Conservation (phyloP, 2,888 invertebrate species). For the Merodon equestris region DNA sequence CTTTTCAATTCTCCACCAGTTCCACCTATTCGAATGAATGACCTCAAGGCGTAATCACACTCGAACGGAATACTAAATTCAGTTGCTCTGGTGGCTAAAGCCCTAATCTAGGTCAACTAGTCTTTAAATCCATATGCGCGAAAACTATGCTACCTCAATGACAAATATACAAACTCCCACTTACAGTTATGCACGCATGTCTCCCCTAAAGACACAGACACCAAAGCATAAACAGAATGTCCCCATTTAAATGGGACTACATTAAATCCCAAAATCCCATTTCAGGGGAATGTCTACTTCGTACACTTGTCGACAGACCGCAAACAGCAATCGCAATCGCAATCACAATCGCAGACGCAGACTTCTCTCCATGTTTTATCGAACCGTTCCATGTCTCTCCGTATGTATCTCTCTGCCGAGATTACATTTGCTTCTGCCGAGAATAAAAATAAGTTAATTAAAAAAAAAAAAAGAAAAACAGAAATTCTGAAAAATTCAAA, state of each 20-base stretch:
- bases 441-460: conserved; percentile 65
- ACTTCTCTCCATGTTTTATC: conserved; percentile 2
- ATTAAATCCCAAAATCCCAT: conserved; percentile 8
- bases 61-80: no score
- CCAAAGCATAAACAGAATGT: conserved; percentile 7
- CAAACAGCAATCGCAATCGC: conserved; percentile 19
- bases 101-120: conserved; percentile 48
- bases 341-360: conserved; percentile 8
- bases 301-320: conserved; percentile 18
- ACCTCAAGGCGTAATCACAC: no score
- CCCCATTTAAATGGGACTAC: conserved; percentile 3
- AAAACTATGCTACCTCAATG: conserved; percentile 1
- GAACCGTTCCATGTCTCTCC: conserved; percentile 9
- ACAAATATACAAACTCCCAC: no score
- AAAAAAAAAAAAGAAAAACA: conserved; percentile 45
- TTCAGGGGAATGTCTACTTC: neutral
- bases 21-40: no score
- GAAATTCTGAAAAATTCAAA: conserved; percentile 51
- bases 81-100: no score
- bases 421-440: conserved; percentile 31
- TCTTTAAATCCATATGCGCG: conserved; percentile 12
- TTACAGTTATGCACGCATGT: neutral
- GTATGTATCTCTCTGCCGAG: conserved; percentile 13
- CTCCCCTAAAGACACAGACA: conserved; percentile 4
- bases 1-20: no score